Evolutionary conservation across 2,888 invertebrate genomes (phyloP).

Genomic region (Malthinus seriepunctatus): DNA sequence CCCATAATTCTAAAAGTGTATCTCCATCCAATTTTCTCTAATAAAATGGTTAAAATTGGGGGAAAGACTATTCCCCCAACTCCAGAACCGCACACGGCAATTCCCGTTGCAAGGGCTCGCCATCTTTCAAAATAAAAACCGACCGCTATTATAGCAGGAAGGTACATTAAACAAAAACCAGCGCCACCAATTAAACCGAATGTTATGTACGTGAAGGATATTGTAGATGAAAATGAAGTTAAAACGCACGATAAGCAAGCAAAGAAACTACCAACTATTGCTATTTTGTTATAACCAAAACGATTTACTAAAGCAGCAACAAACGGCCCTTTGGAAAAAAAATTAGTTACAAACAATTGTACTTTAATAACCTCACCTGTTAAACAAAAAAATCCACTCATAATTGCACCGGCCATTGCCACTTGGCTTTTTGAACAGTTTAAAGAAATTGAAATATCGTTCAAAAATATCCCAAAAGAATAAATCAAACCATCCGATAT

Average conservation of each 20-base stretch:
- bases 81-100: slow-evolving; percentile 94
- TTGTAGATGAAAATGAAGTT: slow-evolving; percentile 30
- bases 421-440: slow-evolving; percentile 47
- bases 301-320: slow-evolving; percentile 89
- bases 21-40: slow-evolving; percentile 70
- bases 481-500: slow-evolving; percentile 93
- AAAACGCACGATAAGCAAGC: slow-evolving; percentile 62
- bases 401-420: slow-evolving; percentile 79
- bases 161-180: slow-evolving; percentile 89
- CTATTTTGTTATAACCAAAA: slow-evolving; percentile 85
- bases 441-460: slow-evolving; percentile 67
- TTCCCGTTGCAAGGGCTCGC: slow-evolving; percentile 90
- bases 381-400: slow-evolving; percentile 85
- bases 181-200: slow-evolving; percentile 84
- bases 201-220: slow-evolving; percentile 70
- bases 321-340: slow-evolving; percentile 69
- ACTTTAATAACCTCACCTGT: slow-evolving; percentile 66
- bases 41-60: slow-evolving; percentile 67
- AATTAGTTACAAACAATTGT: slow-evolving; percentile 60
- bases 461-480: slow-evolving; percentile 75
- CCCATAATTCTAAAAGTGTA: slow-evolving; percentile 71
- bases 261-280: slow-evolving; percentile 77
- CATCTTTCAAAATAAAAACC: slow-evolving; percentile 95
- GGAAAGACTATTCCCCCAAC: slow-evolving; percentile 85
- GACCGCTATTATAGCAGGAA: slow-evolving; percentile 88